A percentile compares a stretch with the other conserved stretches of the same genome.
phyloP scores from a whole-genome alignment of 2,113 vertebrate genomes.

The Bubo bubo region DNA sequence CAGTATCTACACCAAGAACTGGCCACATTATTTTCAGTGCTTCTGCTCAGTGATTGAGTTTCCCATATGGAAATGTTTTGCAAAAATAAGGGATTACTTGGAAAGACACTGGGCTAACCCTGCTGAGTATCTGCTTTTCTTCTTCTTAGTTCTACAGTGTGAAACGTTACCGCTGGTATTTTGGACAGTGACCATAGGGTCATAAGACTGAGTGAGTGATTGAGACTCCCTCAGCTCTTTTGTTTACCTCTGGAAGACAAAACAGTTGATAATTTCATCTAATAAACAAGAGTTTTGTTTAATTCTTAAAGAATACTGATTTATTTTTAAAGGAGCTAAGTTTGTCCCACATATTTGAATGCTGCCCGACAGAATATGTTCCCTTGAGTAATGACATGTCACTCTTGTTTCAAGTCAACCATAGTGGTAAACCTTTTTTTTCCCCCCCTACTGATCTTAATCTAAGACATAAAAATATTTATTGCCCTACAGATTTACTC shows the following conservation, averaged over 20 bases:
- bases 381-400: not conserved
- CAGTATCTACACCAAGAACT: not conserved
- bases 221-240: constrained; percentile 8
- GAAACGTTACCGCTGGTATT: constrained; percentile 40
- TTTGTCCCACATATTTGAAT: not conserved
- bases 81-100: constrained; percentile 55
- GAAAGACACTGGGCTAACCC: constrained; percentile 51
- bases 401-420: not conserved
- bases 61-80: constrained; percentile 60
- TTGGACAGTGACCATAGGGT: constrained; percentile 60
- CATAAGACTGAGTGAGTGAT: not conserved
- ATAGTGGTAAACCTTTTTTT: accelerated
- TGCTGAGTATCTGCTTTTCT: constrained; percentile 66
- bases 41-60: constrained; percentile 11
- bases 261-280: not conserved
- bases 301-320: not conserved
- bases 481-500: not conserved
- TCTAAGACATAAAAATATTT: not conserved
- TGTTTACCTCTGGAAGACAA: constrained; percentile 60
- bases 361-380: accelerated
- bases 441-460: not conserved
- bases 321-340: not conserved
- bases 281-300: not conserved
- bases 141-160: not conserved
- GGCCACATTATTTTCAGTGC: not conserved